Evolutionary conservation across 2,797 vertebrate genomes (phyloP).

Genomic region (Adrianichthys oophorus): DNA sequence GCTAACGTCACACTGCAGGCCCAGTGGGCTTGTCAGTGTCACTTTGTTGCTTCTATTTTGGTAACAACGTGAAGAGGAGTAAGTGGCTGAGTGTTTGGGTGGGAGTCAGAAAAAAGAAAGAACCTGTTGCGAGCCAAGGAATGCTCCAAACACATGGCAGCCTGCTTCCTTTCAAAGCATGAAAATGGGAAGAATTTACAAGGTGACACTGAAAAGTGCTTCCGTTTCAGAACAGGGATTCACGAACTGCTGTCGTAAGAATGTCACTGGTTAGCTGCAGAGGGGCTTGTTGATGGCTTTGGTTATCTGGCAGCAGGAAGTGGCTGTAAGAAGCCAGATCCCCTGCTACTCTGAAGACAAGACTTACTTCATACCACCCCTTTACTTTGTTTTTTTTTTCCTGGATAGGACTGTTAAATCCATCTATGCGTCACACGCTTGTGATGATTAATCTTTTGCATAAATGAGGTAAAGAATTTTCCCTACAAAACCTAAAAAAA

Average conservation of each 20-base stretch:
- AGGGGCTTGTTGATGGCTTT: conserved; percentile 17
- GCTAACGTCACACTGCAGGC: conserved; percentile 63
- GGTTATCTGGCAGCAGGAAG: conserved; percentile 42
- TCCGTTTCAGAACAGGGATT: conserved; percentile 39
- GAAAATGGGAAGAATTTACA: conserved; percentile 61
- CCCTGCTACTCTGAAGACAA: conserved; percentile 22
- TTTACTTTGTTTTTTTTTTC: conserved; percentile 27
- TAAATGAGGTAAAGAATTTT: too few relatives aligned
- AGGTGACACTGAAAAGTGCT: conserved; percentile 53
- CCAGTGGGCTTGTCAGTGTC: conserved; percentile 65
- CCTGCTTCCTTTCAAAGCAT: conserved; percentile 61
- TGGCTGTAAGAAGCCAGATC: conserved; percentile 20
- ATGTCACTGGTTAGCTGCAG: conserved; percentile 32
- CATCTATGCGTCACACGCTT: conserved; percentile 52
- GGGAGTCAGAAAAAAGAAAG: conserved; percentile 41
- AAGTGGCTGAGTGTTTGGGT: conserved; percentile 53
- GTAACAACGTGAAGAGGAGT: conserved; percentile 55
- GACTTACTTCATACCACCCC: conserved; percentile 17
- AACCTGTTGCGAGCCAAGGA: conserved; percentile 63
- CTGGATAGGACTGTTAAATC: conserved; percentile 55
- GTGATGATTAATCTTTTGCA: too few relatives aligned
- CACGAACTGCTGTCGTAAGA: conserved; percentile 40
- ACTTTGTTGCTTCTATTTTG: conserved; percentile 73
- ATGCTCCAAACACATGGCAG: conserved; percentile 72
- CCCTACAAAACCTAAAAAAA: too few relatives aligned